A percentile compares a stretch with the other conserved stretches of the same genome.
Conservation (phyloP, 2,797 vertebrate species). For the Galago senegalensis region DNA sequence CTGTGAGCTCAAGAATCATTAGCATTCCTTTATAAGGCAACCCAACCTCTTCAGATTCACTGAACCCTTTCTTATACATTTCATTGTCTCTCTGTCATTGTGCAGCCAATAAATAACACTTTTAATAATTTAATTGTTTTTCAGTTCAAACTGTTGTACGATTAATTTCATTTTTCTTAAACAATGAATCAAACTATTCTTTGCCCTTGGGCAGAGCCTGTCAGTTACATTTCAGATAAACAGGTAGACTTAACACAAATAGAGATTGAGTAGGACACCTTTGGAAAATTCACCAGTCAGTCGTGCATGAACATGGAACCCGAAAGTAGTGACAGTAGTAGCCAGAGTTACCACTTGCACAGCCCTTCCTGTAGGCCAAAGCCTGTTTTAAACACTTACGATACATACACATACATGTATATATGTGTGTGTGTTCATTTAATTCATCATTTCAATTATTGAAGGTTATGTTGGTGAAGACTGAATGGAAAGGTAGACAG, state of each 20-base stretch:
- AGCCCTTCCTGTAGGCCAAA: neutral
- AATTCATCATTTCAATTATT: neutral
- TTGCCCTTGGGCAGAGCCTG: neutral
- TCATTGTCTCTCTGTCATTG: neutral
- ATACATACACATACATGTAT: too few relatives aligned
- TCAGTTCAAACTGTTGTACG: neutral
- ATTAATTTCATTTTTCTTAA: constrained; percentile 47
- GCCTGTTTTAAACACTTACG: neutral
- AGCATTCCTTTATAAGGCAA: neutral
- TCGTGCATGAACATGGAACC: neutral
- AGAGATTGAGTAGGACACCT: neutral
- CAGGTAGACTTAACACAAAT: neutral
- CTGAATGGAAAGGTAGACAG: neutral
- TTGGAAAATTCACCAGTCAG: neutral
- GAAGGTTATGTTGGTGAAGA: neutral
- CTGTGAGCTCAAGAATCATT: neutral
- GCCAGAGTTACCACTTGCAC: neutral
- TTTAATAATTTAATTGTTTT: constrained; percentile 2
- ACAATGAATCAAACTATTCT: neutral
- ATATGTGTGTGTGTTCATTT: too few relatives aligned
- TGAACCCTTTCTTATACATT: neutral
- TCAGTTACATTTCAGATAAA: neutral
- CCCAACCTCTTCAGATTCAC: neutral
- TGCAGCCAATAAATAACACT: neutral
- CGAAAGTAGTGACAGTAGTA: neutral